Base-by-base conservation (phyloP, 2,888 invertebrate genomes). In the Argyresthia albistria region DNA sequence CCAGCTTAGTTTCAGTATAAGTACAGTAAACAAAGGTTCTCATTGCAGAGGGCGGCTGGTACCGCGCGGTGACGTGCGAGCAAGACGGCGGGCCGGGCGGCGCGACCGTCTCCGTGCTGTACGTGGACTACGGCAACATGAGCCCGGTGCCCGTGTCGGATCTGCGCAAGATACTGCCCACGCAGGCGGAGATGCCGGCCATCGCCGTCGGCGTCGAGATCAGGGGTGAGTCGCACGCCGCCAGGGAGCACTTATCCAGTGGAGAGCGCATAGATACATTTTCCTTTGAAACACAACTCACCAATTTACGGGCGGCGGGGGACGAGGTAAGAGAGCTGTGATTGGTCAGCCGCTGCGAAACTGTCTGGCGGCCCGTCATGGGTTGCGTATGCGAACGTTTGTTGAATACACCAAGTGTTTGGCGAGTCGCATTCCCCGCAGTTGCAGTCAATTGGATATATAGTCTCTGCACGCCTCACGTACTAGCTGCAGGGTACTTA, bases 111-210 rank as follows among this genome's bases (percentile, higher is more conserved):
- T 58, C 55, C 0, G 55, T 83, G 4, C 63, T 66, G 53, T 76
- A 64, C 60, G 16, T 81, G 0, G 86, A 86, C 72, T 68, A 71
- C 59, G 84, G 83, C 0, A 67, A 71, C 57, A 1, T 80, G 16
- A 66, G 55, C 1, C 9, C 8, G 0, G 69, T 80, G 1, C 63
- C 72, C 0, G 66, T 73, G 0, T 0, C 12, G 0, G n/a, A 54
- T 3, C 54, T 86, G 8, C 58, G 84, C 25, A 82, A 80, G 64
- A 79, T 81, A 71, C 53, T 77, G 63, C 76, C 78, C 0, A 81
- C 79, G 52, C 80, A 83, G 56, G 64, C 71, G 9, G 39, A 0
- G 55, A 76, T 1, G 70, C 69, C 0, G 49, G 57, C 11, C 59
- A 66, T 4, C 4, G 71, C 0, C 9, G 8, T 35, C 8, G 8